A percentile compares a stretch with the other conserved stretches of the same genome.
phyloP scores from a whole-genome alignment of 23 tunicate species.

The Trididemnum nubilum region DNA sequence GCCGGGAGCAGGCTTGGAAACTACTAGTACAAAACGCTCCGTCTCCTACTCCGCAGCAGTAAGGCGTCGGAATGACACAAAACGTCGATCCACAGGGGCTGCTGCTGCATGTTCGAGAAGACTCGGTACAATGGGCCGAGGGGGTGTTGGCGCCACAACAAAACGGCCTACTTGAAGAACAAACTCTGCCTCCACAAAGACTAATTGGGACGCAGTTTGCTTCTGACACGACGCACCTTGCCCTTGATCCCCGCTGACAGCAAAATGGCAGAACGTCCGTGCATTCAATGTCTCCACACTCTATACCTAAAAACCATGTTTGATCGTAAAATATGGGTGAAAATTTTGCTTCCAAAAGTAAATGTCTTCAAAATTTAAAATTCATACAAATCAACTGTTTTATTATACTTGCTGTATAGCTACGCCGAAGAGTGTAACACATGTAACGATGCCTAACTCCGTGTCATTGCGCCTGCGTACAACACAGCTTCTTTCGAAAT shows the following conservation, averaged over 20 bases:
- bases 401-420: too few species aligned
- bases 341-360: too few species aligned
- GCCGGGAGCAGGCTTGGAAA: background rate
- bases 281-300: constrained; percentile 5
- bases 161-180: background rate
- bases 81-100: background rate
- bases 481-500: too few species aligned
- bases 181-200: background rate
- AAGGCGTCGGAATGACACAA: background rate
- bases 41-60: background rate
- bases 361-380: too few species aligned
- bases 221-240: background rate
- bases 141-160: background rate
- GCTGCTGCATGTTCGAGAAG: background rate
- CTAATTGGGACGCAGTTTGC: background rate
- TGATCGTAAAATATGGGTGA: background rate
- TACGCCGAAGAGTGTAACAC: too few species aligned
- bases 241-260: background rate
- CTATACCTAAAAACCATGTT: background rate
- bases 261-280: background rate
- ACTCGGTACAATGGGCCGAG: background rate
- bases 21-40: background rate
- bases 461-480: too few species aligned
- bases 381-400: too few species aligned
- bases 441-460: too few species aligned